Base-by-base conservation (phyloP, 2,113 vertebrate genomes). In the Leucopsar rothschildi region DNA sequence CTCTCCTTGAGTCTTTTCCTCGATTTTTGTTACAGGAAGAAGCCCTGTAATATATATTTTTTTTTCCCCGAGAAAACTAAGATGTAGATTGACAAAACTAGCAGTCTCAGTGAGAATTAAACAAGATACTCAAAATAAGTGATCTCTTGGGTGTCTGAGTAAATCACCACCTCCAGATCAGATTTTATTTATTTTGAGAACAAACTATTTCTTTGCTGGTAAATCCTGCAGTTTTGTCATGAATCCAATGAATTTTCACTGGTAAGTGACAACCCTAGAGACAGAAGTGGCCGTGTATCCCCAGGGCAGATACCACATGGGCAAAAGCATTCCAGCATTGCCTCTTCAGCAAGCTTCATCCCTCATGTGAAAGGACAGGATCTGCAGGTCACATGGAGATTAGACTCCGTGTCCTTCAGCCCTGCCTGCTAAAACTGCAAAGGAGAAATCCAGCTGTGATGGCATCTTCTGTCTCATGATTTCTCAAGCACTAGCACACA, bases 131-230 rank as follows among this genome's bases (percentile, higher is more conserved):
- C 86, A 59, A 85, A 87, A 77, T 91, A 89, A 95, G 60, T 82
- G 89, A 95, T 96, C 86, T 95, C 82, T n/a, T 82, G 31, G 61
- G 90, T 96, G 91, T 94, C 96, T 96, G 60, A 88, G 88, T 95
- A 96, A 97, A 95, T 96, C 95, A 70, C 88, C 72, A 29, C 40
- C 93, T 76, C 96, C 95, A 88, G 56, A 92, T 90, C 96, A 80
- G 93, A 95, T 85, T 93, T 92, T 86, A n/a, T 80, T 94, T 97
- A 95, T 96, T 98, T 95, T 97, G 91, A 93, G 95, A 94, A 89
- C 93, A 97, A 97, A 93, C 91, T 78, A 86, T 93, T 95, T 90
- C 73, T 90, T 92, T 84, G 61, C 92, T 81, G 88, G 88, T 90
- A 75, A 93, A 75, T 96, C 88, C 82, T 89, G 82, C 92, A 94